A percentile compares a stretch with the other conserved stretches of the same genome.
phyloP scores from a whole-genome alignment of 2,113 vertebrate genomes.

The Symphodus melops region DNA sequence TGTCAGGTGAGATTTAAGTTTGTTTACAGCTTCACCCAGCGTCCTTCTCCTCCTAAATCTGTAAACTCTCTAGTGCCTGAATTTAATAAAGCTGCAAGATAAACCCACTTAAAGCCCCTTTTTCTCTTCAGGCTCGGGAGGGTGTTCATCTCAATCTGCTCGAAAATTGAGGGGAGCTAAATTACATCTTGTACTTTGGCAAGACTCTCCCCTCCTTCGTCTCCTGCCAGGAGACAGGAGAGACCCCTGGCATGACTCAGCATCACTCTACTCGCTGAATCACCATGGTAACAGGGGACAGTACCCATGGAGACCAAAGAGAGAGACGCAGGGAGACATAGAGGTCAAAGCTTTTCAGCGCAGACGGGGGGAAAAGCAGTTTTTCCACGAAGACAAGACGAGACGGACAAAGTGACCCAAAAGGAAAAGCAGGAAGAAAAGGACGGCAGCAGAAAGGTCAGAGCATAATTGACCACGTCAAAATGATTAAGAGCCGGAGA shows the following conservation, averaged over 20 bases:
- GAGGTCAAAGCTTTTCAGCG: conserved; percentile 42
- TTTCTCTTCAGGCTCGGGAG: too few relatives aligned
- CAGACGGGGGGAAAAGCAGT: neutral
- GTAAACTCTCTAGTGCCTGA: neutral
- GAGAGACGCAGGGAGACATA: conserved; percentile 20
- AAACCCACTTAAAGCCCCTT: neutral
- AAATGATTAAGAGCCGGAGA: neutral
- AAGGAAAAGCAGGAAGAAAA: neutral
- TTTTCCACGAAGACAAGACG: conserved; percentile 16
- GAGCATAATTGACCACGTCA: neutral
- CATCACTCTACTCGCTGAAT: conserved; percentile 45
- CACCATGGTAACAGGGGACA: conserved; percentile 56
- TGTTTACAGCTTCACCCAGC: neutral
- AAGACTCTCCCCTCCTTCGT: conserved; percentile 13
- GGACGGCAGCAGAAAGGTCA: neutral
- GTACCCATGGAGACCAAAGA: conserved; percentile 63
- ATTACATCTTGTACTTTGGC: neutral
- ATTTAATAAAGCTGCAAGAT: neutral
- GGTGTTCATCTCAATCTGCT: neutral
- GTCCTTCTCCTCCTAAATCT: neutral
- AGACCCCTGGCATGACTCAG: conserved; percentile 67
- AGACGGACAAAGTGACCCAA: neutral
- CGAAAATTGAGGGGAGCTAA: neutral
- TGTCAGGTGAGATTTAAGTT: neutral
- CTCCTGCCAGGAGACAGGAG: conserved; percentile 35